These are phyloP conservation scores for Geococcyx californianus DNA, from an alignment of 2,113 vertebrate species.

Conservation along the genomic window DNA sequence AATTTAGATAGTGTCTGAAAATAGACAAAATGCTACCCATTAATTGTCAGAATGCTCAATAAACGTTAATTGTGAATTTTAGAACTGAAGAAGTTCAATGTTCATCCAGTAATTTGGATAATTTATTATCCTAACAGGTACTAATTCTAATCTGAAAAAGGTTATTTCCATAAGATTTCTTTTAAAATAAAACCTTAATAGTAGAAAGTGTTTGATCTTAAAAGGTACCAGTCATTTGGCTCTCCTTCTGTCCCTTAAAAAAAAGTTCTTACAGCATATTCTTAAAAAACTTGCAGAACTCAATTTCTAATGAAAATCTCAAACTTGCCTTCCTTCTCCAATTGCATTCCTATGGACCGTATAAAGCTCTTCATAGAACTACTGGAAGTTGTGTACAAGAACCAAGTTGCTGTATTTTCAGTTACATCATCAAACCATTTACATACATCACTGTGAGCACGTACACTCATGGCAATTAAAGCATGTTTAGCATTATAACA, in stretches of 20 bases:
- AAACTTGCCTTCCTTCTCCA: background rate
- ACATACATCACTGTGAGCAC: background rate
- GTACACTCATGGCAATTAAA: background rate
- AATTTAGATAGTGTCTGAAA: background rate
- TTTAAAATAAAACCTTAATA: background rate
- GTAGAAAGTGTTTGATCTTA: background rate
- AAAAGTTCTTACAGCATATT: background rate
- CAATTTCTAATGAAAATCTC: background rate
- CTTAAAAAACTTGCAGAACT: background rate
- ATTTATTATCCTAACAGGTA: background rate
- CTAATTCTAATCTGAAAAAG: background rate
- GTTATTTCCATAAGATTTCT: background rate
- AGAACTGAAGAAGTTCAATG: background rate
- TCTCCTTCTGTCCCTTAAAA: background rate
- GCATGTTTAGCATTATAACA: background rate
- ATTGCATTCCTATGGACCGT: background rate
- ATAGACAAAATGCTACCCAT: background rate
- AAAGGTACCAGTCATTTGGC: background rate
- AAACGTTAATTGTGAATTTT: background rate
- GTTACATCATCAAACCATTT: background rate
- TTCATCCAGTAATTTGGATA: background rate
- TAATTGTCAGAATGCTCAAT: background rate
- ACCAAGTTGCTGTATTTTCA: background rate
- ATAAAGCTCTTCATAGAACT: background rate
- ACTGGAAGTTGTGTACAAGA: background rate